Conservation (phyloP, 53 echinoderm and acorn worm genomes). For the Temnopleurus reevesii region DNA sequence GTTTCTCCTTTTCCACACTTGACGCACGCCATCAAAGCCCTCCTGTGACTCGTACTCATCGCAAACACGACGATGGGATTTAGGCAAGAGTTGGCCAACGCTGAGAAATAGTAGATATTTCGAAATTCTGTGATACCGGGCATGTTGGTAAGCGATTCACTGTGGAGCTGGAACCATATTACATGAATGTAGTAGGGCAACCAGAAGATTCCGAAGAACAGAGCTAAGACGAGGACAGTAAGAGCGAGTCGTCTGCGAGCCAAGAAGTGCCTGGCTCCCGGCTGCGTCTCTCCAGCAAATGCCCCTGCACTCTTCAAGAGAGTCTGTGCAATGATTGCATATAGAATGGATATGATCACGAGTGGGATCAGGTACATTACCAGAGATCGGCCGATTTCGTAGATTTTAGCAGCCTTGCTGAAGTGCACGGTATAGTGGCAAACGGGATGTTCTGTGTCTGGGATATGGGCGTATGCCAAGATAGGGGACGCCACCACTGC, state of each 20-base stretch:
- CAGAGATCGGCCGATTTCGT: slow-evolving; percentile 61
- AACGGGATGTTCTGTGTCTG: neutral
- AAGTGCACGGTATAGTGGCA: slow-evolving; percentile 52
- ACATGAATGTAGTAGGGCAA: slow-evolving; percentile 74
- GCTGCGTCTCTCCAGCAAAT: slow-evolving; percentile 74
- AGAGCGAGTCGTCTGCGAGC: slow-evolving; percentile 77
- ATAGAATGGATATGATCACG: slow-evolving; percentile 63
- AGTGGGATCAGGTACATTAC: slow-evolving; percentile 74
- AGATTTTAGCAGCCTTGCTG: slow-evolving; percentile 54
- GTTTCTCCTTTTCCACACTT: slow-evolving; percentile 50
- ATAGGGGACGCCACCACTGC: slow-evolving; percentile 57
- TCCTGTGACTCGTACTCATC: slow-evolving; percentile 66
- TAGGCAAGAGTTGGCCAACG: slow-evolving; percentile 67
- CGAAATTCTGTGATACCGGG: slow-evolving; percentile 41
- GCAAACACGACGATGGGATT: slow-evolving; percentile 62
- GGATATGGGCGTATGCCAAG: slow-evolving; percentile 53
- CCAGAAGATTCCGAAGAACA: slow-evolving; percentile 84
- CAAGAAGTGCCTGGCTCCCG: slow-evolving; percentile 76
- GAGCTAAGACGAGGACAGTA: slow-evolving; percentile 73
- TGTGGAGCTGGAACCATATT: slow-evolving; percentile 66
- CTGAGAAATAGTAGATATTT: slow-evolving; percentile 61
- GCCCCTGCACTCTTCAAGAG: slow-evolving; percentile 71
- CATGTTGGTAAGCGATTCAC: slow-evolving; percentile 1
- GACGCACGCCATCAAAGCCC: slow-evolving; percentile 61
- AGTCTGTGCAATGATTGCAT: slow-evolving; percentile 74